Base-by-base conservation (phyloP, 2,888 invertebrate species). In the Colletes collaris region DNA sequence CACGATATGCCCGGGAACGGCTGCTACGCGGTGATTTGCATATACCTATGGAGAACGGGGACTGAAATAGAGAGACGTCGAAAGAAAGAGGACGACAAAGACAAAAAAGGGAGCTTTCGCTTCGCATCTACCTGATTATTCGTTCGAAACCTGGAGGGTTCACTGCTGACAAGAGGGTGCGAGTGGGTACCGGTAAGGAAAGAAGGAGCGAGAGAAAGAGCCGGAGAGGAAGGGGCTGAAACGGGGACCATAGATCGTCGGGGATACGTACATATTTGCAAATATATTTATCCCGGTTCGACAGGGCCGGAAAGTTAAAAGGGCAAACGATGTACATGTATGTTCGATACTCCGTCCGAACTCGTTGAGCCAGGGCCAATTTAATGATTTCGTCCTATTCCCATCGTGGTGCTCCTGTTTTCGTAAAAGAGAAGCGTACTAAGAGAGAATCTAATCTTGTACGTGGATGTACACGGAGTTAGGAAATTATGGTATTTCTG, bases 231-330 rank as follows among this genome's bases (percentile, higher is more conserved):
- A 44, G 71, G 55, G 65, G 44, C 1, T 53, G 62, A 67, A 68
- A 55, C 65, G 69, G 73, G 58, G 56, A 74, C 72, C 69, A 79
- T 80, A 79, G 86, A 87, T 88, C 84, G 81, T 76, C 80, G 66
- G 82, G 87, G 85, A 88, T 89, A 83, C 83, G 88, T 82, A 90
- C 88, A 90, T 91, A 91, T 92, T 91, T 91, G 90, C 91, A 91
- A 91, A 92, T 90, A 91, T 90, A 90, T 91, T 91, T 91, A 91
- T 88, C 88, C 84, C 76, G 83, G 82, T 87, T 87, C 87, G 83
- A 79, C 87, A 85, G 86, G 81, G 82, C 76, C 81, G 81, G 88
- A 84, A 88, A 90, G 90, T 90, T 90, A 91, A 92, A 92, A 91
- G 89, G 90, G 88, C 89, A 89, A 91, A 89, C 87, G 87, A 80